These are phyloP conservation scores for Paratilapia polleni DNA, from an alignment of 2,113 vertebrate species.

Conservation along the genomic window DNA sequence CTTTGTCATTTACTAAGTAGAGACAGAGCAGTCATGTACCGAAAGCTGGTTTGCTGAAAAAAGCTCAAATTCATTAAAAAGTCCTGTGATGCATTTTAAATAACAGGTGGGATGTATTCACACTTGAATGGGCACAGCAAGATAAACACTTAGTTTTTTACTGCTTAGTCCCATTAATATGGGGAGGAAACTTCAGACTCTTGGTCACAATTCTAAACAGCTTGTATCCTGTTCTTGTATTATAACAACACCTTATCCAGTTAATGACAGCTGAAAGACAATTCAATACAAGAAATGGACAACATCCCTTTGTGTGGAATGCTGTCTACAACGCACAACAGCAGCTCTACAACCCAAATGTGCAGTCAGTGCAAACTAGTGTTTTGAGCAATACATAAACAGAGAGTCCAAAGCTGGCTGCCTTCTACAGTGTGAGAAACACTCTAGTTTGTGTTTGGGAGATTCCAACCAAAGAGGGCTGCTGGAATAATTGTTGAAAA, in stretches of 20 bases:
- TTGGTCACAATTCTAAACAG: not conserved
- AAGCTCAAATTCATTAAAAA: too few species aligned
- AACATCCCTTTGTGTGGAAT: too few species aligned
- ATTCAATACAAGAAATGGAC: too few species aligned
- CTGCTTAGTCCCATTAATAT: not conserved
- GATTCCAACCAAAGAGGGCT: not conserved
- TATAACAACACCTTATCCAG: not conserved
- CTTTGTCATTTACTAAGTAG: too few species aligned
- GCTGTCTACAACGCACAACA: too few species aligned
- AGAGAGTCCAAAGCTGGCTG: not conserved
- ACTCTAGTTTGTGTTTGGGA: not conserved
- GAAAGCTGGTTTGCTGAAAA: too few species aligned
- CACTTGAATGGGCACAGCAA: not conserved
- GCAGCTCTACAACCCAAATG: too few species aligned
- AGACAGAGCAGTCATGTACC: too few species aligned
- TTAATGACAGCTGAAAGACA: not conserved
- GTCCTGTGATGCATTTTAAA: not conserved
- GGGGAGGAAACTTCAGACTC: not conserved
- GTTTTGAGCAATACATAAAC: not conserved
- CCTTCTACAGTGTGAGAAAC: not conserved
- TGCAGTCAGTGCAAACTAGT: not conserved
- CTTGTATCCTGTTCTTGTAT: fast-evolving
- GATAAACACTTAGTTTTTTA: not conserved
- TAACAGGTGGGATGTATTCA: not conserved
- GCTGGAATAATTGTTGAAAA: not conserved